Evolutionary conservation across 2,888 invertebrate species (phyloP).

Genomic region (Sesia bembeciformis): DNA sequence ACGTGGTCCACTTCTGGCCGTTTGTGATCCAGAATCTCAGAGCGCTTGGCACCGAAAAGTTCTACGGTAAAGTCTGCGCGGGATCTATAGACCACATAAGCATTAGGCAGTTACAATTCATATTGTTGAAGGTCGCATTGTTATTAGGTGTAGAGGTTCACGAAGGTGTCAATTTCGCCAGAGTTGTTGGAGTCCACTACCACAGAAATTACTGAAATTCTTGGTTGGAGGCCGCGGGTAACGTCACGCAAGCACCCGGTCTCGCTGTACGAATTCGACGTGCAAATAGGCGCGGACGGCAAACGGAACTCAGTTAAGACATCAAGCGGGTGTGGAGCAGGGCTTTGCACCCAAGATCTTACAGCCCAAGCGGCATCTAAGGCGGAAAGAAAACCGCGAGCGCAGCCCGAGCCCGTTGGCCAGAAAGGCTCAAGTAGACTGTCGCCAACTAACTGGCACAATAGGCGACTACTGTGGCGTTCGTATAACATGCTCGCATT

Average conservation of each 20-base stretch:
- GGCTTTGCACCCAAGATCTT: conserved; percentile 82
- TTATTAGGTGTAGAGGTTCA: conserved; percentile 96
- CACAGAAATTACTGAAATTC: conserved; percentile 54
- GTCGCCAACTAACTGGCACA: conserved; percentile 96
- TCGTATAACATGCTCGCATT: conserved; percentile 88
- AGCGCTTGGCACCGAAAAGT: conserved; percentile 96
- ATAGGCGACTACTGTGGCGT: conserved; percentile 81
- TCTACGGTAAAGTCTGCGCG: conserved; percentile 99
- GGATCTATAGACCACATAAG: conserved; percentile 99
- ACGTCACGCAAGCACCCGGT: conserved; percentile 89
- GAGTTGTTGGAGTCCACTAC: conserved; percentile 85
- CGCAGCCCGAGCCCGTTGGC: conserved; percentile 99
- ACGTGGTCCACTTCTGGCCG: conserved; percentile 98
- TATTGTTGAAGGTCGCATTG: conserved; percentile 82
- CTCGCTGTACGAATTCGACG: conserved; percentile 95
- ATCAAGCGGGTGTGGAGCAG: conserved; percentile 81
- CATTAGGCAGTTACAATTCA: conserved; percentile 96
- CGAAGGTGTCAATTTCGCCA: conserved; percentile 93
- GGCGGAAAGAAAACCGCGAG: conserved; percentile 95
- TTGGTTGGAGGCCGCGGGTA: conserved; percentile 89
- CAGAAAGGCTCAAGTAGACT: conserved; percentile 98
- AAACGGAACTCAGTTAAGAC: conserved; percentile 96
- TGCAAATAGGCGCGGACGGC: conserved; percentile 96
- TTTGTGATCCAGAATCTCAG: conserved; percentile 97
- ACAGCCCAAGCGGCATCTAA: conserved; percentile 98